A percentile compares a stretch with the other conserved stretches of the same genome.
Conservation (phyloP, 2,888 invertebrate genomes). For the Polyommatus icarus region DNA sequence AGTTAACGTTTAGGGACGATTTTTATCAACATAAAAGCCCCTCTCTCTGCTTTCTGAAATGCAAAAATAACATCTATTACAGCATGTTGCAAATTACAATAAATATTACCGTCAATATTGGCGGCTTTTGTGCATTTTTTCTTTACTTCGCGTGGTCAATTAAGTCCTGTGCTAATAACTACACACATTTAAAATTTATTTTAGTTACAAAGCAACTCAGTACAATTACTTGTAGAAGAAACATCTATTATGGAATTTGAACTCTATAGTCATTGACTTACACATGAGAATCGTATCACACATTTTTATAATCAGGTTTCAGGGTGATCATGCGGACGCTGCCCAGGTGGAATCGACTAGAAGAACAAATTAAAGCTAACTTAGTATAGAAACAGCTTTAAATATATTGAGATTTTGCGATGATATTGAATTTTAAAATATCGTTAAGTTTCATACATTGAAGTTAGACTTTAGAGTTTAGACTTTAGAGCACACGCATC, state of each 20-base stretch:
- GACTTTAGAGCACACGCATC: no score
- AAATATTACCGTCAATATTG: no score
- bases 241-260: conserved; percentile 2
- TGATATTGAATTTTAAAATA: no score
- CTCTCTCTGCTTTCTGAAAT: no score
- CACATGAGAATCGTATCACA: conserved; percentile 18
- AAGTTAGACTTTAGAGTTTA: no score
- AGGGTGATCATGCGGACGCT: conserved; percentile 39
- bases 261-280: conserved; percentile 31
- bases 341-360: conserved; percentile 39
- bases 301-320: conserved; percentile 36
- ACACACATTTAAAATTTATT: conserved; percentile 22
- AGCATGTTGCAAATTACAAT: no score
- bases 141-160: not conserved
- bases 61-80: no score
- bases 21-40: no score
- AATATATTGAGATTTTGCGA: not conserved
- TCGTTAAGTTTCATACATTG: no score
- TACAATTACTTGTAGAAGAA: not conserved
- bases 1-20: no score
- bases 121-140: not conserved
- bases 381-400: conserved; percentile 23
- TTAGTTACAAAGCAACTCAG: conserved; percentile 31
- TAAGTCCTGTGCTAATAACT: not conserved
- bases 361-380: conserved; percentile 37